Base-by-base conservation (phyloP, 2,797 vertebrate species). In the Bryconaethiops microstoma region DNA sequence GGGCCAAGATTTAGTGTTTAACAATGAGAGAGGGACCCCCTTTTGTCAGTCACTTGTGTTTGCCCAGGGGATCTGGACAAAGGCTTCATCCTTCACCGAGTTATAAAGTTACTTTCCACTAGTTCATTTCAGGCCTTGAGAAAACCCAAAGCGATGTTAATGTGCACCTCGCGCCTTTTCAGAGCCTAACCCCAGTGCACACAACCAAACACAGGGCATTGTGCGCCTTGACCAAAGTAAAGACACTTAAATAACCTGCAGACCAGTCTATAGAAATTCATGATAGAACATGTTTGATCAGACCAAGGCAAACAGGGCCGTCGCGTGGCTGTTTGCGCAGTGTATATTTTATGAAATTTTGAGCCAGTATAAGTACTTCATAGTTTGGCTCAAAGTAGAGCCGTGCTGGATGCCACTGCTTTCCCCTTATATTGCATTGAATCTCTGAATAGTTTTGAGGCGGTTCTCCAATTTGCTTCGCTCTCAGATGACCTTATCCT, bases 81-180 rank as follows among this genome's bases (percentile, higher is more conserved):
- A 93, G 87, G 92, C 89, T 93, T 92, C 92, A 93, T 94, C 93
- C 94, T 94, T 92, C 93, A 92, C 88, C 90, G 92, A 94, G 92
- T 95, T 95, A 95, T 94, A 94, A 95, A 95, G 93, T 95, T 95
- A 95, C 94, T 94, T 94, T 94, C 92, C 91, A 89, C 91, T 87
- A 94, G 90, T 93, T 94, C 93, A 94, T 93, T 92, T 93, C 83
- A 92, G 89, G 84, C 85, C 94, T 92, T 90, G 86, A 92, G 93
- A 93, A 94, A 94, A 91, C 92, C 87, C 91, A 94, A 93, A 93
- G 93, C 93, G 90, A 95, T 94, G 95, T 95, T 94, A 95, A 95
- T 95, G 92, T 92, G 92, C 90, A 86, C 92, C 90, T 91, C 91
- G 91, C 81, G 81, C 80, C 92, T 89, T 95, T 96, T 95, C 91